A percentile compares a stretch with the other conserved stretches of the same genome.
These are phyloP conservation scores for Drosophila testacea DNA, from an alignment of 2,888 invertebrate species.

Conservation along the genomic window DNA sequence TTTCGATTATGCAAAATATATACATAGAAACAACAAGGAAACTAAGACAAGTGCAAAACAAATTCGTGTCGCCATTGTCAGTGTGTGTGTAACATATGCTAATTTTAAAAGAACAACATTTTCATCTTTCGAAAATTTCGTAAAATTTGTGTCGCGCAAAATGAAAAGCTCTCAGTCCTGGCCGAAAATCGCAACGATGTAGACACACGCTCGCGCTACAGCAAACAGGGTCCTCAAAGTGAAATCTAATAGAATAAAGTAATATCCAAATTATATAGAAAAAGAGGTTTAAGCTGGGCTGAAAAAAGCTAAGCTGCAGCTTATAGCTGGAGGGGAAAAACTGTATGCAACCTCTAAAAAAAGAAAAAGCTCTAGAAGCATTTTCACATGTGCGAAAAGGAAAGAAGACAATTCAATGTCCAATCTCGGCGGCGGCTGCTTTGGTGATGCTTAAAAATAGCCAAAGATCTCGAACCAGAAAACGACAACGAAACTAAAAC, in stretches of 20 bases:
- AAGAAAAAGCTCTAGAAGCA: constrained; percentile 44
- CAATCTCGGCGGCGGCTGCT: constrained; percentile 69
- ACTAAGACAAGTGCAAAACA: constrained; percentile 39
- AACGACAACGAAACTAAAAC: constrained; percentile 68
- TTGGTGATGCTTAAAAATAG: constrained; percentile 81
- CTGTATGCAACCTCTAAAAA: constrained; percentile 2
- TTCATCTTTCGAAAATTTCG: constrained; percentile 75
- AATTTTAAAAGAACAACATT: constrained; percentile 78
- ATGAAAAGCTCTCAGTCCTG: constrained; percentile 83
- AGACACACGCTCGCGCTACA: constrained; percentile 73
- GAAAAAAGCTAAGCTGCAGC: constrained; percentile 10
- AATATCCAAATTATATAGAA: neutral
- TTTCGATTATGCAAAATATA: constrained; percentile 21
- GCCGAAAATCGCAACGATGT: constrained; percentile 84
- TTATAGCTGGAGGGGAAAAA: neutral
- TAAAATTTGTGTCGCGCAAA: constrained; percentile 75
- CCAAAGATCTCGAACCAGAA: constrained; percentile 56
- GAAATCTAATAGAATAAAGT: constrained; percentile 8
- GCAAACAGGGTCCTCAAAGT: constrained; percentile 32
- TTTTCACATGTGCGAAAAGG: constrained; percentile 53
- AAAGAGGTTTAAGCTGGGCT: constrained; percentile 14
- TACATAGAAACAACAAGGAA: constrained; percentile 44
- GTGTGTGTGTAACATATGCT: constrained; percentile 61
- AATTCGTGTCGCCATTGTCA: constrained; percentile 55
- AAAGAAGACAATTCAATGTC: constrained; percentile 77